Evolutionary conservation across 2,113 vertebrate genomes (phyloP).

Genomic region (Cyanoderma ruficeps): DNA sequence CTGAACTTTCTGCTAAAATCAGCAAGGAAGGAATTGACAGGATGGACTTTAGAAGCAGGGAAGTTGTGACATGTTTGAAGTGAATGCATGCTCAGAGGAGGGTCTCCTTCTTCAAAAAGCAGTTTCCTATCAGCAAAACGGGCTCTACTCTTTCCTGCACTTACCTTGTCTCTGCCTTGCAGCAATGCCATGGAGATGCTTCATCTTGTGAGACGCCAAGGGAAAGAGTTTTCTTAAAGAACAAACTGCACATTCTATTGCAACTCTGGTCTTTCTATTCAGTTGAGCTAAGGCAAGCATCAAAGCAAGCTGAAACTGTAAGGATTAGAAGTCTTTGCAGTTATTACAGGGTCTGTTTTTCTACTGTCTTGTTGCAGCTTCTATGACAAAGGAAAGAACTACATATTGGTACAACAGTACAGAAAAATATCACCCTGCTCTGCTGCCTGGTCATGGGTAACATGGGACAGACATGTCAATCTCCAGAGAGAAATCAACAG

Average conservation of each 20-base stretch:
- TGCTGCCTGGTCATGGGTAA: neutral
- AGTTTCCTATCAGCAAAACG: neutral
- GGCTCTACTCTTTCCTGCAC: neutral
- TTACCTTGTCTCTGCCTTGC: neutral
- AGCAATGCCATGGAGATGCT: neutral
- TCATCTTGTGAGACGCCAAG: neutral
- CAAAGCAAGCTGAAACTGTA: neutral
- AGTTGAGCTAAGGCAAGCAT: neutral
- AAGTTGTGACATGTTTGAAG: neutral
- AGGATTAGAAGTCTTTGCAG: neutral
- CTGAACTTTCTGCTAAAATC: neutral
- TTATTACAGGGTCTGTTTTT: neutral
- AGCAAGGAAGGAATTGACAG: neutral
- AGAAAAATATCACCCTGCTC: neutral
- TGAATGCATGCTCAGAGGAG: accelerated
- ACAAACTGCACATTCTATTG: neutral
- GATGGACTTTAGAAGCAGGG: neutral
- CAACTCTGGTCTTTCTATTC: neutral
- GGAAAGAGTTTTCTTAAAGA: neutral
- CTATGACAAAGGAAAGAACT: neutral
- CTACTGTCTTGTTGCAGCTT: neutral
- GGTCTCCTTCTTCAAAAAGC: neutral
- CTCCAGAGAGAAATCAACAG: neutral
- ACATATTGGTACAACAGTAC: neutral
- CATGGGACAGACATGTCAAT: neutral